phyloP scores from a whole-genome alignment of 2,113 vertebrate species.

The Corydoras sp. region DNA sequence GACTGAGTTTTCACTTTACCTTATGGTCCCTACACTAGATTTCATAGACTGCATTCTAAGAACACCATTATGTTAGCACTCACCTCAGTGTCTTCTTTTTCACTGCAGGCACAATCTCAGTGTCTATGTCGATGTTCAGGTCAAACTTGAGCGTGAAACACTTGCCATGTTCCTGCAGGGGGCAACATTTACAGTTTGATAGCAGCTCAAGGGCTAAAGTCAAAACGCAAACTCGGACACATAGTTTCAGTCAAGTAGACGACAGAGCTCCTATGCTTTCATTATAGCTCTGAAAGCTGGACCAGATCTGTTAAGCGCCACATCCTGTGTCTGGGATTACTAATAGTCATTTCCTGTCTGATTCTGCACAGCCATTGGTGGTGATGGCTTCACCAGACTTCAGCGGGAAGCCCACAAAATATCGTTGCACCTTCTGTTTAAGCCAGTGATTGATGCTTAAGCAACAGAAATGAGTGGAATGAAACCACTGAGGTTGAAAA shows the following conservation, averaged over 20 bases:
- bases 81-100: constrained; percentile 92
- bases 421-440: background rate
- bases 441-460: background rate
- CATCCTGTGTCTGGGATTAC: constrained; percentile 25
- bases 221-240: no score
- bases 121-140: constrained; percentile 75
- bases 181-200: constrained; percentile 29
- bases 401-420: constrained; percentile 5
- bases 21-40: background rate
- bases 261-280: background rate
- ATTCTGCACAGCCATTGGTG: background rate
- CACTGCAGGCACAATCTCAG: constrained; percentile 84
- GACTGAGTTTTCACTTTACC: background rate
- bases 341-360: constrained; percentile 14
- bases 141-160: constrained; percentile 97
- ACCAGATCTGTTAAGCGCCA: background rate
- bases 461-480: background rate
- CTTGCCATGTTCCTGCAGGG: constrained; percentile 44
- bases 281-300: background rate
- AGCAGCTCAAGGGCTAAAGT: background rate
- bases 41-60: background rate
- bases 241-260: background rate
- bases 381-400: background rate
- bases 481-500: background rate
- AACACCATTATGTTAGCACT: constrained; percentile 20